Base-by-base conservation (phyloP, 2,888 invertebrate species). In the Alitta virens region DNA sequence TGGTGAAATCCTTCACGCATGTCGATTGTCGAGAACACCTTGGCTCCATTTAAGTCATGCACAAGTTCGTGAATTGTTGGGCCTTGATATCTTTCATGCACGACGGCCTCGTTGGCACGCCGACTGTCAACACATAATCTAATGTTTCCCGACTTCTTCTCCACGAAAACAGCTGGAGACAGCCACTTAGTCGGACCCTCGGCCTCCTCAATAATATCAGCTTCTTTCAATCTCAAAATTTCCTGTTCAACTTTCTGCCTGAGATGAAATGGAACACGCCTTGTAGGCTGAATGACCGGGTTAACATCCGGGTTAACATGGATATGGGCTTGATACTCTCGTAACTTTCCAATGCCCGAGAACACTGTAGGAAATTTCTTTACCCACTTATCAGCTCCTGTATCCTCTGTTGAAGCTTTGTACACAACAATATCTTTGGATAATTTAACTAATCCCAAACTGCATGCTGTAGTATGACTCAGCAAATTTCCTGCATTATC, bases 171-270 rank as follows among this genome's bases (percentile, higher is more conserved):
- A 12, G 68, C 40, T 2, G 68, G 63, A 12, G 51, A 57, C 0
- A 69, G 64, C 67, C 68, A 70, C 3, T 60, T 43, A 9, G 65
- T 66, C 7, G 63, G 65, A 5, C 49, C 50, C 5, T 65, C 16
- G 0, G 62, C 65, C 23, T 49, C 21, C 23, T 68, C 66, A 25
- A 67, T 65, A 7, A 68, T 26, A 51, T 62, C 60, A n/a, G 18
- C 5, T 27, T 2, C 12, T 7, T 12, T 2, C 12, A 54, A 23
- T 24, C 18, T 18, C 3, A 9, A 7, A 5, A 54, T 7, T 54
- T 54, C 18, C 16, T 33, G 2, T 5, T 33, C 38, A 2, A 54
- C 38, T 5, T 27, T 27, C 14, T 16, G 5, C n/a, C 54, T 14
- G 14, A n/a, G 16, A 16, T 9, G 2, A 27, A 27, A 54, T 14